A percentile compares a stretch with the other conserved stretches of the same genome.
Conservation (phyloP, 2,888 invertebrate genomes). For the Eupithecia subumbrata region DNA sequence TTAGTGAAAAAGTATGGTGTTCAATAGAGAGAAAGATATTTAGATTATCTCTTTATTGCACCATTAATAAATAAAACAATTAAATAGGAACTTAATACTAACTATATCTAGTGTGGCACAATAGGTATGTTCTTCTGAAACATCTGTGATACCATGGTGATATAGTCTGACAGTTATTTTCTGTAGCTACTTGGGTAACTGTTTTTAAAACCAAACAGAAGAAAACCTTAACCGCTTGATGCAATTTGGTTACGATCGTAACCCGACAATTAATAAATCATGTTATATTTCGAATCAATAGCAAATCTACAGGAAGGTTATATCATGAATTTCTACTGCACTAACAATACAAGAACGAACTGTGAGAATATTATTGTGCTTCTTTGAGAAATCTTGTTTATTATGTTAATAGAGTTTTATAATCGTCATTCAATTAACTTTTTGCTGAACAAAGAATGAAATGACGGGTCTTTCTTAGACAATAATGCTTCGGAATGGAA, state of each 20-base stretch:
- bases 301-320: conserved; percentile 10
- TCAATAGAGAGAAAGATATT: neutral
- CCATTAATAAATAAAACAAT: too few species aligned
- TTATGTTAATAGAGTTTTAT: conserved; percentile 65
- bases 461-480: conserved; percentile 55
- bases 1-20: neutral
- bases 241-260: too few species aligned
- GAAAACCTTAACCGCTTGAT: too few species aligned
- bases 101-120: too few species aligned
- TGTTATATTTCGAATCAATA: conserved; percentile 31
- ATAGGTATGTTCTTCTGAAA: too few species aligned
- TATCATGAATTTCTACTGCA: conserved; percentile 62
- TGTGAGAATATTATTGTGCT: conserved; percentile 71
- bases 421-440: conserved; percentile 73
- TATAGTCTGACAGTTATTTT: too few species aligned
- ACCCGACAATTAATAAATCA: too few species aligned
- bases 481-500: conserved; percentile 50
- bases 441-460: conserved; percentile 62
- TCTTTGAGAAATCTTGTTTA: conserved; percentile 74
- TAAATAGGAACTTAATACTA: too few species aligned
- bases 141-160: too few species aligned
- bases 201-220: neutral
- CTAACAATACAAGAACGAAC: conserved; percentile 55
- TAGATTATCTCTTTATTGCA: too few species aligned
- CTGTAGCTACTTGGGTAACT: neutral